Base-by-base conservation (phyloP, 1,140 invertebrate species). In the Babylonia areolata region DNA sequence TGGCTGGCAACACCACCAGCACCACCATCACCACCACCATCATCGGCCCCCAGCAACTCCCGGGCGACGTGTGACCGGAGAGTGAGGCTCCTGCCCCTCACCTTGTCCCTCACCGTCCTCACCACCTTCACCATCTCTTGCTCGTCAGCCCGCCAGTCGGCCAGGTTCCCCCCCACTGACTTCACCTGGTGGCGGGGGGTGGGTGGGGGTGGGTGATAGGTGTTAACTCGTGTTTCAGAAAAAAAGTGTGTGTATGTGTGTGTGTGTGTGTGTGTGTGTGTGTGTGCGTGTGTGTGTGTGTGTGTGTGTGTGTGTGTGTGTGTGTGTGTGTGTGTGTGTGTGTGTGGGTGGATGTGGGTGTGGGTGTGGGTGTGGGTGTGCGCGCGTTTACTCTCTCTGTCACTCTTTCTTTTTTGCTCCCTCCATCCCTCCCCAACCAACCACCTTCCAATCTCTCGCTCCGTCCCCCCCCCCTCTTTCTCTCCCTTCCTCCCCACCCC, bases 151-250 rank as follows among this genome's bases (percentile, higher is more conserved):
- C n/a, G 28, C 82, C 82, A 84, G n/a, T 58, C 64, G 12, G 37
- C 40, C 64, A 46, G 31, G 69, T 84, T 84, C n/a, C 64, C 82
- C 2, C 82, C 82, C 64, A 84, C 82, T 0, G 82, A 69, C 40
- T 84, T 84, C n/a, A 84, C 82, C 82, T 84, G 69, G 9, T n/a
- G n/a, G n/a, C n/a, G n/a, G n/a, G n/a, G n/a, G n/a, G n/a, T n/a
- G n/a, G n/a, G n/a, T n/a, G n/a, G n/a, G n/a, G n/a, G n/a, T n/a
- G n/a, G n/a, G n/a, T n/a, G n/a, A n/a, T n/a, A n/a, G n/a, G n/a
- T n/a, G n/a, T n/a, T n/a, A n/a, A n/a, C n/a, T n/a, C n/a, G 9
- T 31, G 0, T 39, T 37, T 35, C 73, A 23, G 11, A 2, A 37
- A 35, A 23, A 1, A 20, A 35, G 73, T 75, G 73, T 75, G 17